These are phyloP conservation scores for Loxodonta africana DNA, from an alignment of 2,113 vertebrate species.

Conservation along the genomic window DNA sequence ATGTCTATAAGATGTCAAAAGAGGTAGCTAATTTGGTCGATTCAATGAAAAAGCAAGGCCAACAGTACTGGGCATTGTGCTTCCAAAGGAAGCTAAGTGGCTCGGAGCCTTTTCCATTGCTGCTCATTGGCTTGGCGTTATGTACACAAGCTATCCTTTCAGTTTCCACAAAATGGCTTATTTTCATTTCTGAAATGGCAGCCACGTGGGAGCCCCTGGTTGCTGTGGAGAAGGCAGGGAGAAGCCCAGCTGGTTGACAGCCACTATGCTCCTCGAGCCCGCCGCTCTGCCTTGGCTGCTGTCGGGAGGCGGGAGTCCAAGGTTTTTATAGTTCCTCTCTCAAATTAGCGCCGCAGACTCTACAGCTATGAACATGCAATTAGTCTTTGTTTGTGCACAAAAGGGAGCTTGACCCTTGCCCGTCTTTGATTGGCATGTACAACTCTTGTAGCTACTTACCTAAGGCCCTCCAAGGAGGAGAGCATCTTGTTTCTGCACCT, in stretches of 20 bases:
- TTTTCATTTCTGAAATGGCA: slow-evolving; percentile 83
- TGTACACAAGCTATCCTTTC: slow-evolving; percentile 83
- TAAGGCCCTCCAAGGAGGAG: slow-evolving; percentile 78
- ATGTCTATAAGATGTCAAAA: slow-evolving; percentile 78
- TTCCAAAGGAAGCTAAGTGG: slow-evolving; percentile 82
- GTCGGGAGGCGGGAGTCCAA: slow-evolving; percentile 76
- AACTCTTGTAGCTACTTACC: slow-evolving; percentile 84
- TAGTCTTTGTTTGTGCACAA: slow-evolving; percentile 85
- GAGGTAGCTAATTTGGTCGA: slow-evolving; percentile 80
- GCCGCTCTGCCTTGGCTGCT: slow-evolving; percentile 72
- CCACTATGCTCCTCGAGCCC: slow-evolving; percentile 71
- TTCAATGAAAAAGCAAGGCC: slow-evolving; percentile 80
- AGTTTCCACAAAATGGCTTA: slow-evolving; percentile 82
- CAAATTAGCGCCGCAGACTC: slow-evolving; percentile 83
- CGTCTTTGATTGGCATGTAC: slow-evolving; percentile 81
- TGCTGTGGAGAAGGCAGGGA: slow-evolving; percentile 80
- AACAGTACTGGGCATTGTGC: slow-evolving; percentile 74
- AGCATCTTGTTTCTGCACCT: slow-evolving; percentile 81
- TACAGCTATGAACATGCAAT: slow-evolving; percentile 86
- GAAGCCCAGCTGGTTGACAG: slow-evolving; percentile 82
- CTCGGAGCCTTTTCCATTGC: slow-evolving; percentile 73
- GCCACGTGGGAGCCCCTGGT: slow-evolving; percentile 80
- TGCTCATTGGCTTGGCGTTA: slow-evolving; percentile 76
- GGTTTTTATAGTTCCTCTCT: slow-evolving; percentile 81
- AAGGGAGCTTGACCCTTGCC: slow-evolving; percentile 85